Conservation (phyloP, 1,140 invertebrate genomes). For the Diprion similis region DNA sequence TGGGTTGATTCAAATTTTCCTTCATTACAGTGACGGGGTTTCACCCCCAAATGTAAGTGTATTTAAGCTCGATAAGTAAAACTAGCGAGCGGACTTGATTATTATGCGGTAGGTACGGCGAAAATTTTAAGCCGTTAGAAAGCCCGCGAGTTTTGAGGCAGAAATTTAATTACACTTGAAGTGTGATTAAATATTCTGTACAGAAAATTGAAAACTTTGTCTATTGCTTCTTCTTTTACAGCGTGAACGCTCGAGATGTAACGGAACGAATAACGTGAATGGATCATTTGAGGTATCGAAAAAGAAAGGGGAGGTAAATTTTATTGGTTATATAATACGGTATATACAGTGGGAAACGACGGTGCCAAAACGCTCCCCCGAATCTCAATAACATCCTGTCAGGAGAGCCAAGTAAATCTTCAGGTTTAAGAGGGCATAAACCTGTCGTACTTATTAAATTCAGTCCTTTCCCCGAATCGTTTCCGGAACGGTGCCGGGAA, state of each 20-base stretch:
- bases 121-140: not conserved
- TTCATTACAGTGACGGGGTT: too few relatives aligned
- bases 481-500: too few relatives aligned
- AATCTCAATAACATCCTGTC: constrained; percentile 3
- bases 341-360: not conserved
- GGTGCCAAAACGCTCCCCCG: constrained; percentile 1
- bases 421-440: not conserved
- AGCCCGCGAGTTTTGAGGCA: not conserved
- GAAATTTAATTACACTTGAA: not conserved
- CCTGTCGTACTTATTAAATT: constrained; percentile 5
- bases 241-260: not conserved
- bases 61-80: too few relatives aligned
- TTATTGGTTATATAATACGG: not conserved
- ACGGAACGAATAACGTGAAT: not conserved
- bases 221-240: not conserved
- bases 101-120: not conserved
- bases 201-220: not conserved
- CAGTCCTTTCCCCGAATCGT: not conserved
- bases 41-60: too few relatives aligned
- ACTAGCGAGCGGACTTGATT: not conserved
- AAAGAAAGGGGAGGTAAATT: not conserved
- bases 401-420: not conserved
- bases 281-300: not conserved
- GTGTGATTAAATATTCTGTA: not conserved
- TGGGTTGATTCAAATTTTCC: too few relatives aligned